Evolutionary conservation across 2,797 vertebrate species (phyloP).

Genomic region (Pantherophis vulpinus): DNA sequence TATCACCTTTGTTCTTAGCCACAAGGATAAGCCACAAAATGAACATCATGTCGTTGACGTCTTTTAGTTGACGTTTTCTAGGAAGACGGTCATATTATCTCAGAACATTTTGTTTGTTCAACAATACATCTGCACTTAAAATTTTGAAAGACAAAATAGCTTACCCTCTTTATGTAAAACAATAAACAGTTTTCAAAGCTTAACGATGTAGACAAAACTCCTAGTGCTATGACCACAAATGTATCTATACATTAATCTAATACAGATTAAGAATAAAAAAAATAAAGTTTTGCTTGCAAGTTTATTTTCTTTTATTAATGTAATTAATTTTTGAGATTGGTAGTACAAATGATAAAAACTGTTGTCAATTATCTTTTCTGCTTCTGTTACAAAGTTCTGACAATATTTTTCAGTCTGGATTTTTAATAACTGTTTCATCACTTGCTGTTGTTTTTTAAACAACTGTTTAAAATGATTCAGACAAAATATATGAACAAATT

Average conservation of each 20-base stretch:
- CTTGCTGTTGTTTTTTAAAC: not conserved
- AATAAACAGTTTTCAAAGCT: not conserved
- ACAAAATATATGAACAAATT: not conserved
- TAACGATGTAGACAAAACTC: not conserved
- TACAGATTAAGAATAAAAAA: not conserved
- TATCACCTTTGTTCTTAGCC: slow-evolving; percentile 62
- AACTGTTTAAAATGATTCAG: not conserved
- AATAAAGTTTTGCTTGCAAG: not conserved
- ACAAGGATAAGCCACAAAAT: slow-evolving; percentile 60
- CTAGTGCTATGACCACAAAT: not conserved
- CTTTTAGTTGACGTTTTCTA: slow-evolving; percentile 26
- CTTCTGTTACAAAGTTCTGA: not conserved
- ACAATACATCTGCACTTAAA: not conserved
- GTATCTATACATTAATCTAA: not conserved
- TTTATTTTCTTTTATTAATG: not conserved
- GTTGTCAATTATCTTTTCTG: not conserved
- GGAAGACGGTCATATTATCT: not conserved
- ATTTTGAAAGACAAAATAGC: slow-evolving; percentile 5
- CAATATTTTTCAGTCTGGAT: not conserved
- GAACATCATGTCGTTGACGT: slow-evolving; percentile 48
- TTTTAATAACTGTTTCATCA: not conserved
- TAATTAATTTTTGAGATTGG: not conserved
- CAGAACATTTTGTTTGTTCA: slow-evolving; percentile 4
- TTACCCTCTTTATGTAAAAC: not conserved
- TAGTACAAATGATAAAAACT: not conserved